Percentiles rank a stretch among this genome's conserved stretches.
Evolutionary conservation across 2,113 vertebrate genomes (phyloP).

Genomic region (Eclectus roratus): DNA sequence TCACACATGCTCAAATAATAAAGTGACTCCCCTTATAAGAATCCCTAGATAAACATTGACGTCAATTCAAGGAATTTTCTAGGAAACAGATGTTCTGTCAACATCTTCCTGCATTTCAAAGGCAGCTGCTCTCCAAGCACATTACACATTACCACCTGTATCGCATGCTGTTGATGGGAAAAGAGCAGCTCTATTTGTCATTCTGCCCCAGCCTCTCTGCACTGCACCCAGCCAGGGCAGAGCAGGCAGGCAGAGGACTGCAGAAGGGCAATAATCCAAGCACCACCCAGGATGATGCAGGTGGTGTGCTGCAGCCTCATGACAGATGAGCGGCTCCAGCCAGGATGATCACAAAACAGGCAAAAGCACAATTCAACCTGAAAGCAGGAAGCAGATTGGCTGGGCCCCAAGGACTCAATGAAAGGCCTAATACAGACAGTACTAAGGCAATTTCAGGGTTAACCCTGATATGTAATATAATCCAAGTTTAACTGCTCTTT

Average conservation of each 20-base stretch:
- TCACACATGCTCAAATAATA: neutral
- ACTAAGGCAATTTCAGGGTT: neutral
- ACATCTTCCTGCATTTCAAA: neutral
- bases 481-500: neutral
- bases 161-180: fast-evolving
- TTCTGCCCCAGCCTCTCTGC: neutral
- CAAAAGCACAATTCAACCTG: neutral
- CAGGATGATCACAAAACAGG: fast-evolving
- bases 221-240: fast-evolving
- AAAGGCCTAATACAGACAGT: neutral
- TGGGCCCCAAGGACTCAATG: neutral
- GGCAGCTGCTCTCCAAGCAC: neutral
- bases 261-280: neutral
- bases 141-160: neutral
- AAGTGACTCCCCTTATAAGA: neutral
- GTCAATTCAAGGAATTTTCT: neutral
- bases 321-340: fast-evolving
- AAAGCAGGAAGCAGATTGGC: neutral
- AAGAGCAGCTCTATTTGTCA: too few relatives aligned
- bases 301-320: fast-evolving
- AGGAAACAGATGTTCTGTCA: neutral
- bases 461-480: neutral
- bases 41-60: neutral
- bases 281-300: neutral
- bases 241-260: neutral